Evolutionary conservation across 1,140 invertebrate genomes (phyloP).

Genomic region (Matsumurasca onukii): DNA sequence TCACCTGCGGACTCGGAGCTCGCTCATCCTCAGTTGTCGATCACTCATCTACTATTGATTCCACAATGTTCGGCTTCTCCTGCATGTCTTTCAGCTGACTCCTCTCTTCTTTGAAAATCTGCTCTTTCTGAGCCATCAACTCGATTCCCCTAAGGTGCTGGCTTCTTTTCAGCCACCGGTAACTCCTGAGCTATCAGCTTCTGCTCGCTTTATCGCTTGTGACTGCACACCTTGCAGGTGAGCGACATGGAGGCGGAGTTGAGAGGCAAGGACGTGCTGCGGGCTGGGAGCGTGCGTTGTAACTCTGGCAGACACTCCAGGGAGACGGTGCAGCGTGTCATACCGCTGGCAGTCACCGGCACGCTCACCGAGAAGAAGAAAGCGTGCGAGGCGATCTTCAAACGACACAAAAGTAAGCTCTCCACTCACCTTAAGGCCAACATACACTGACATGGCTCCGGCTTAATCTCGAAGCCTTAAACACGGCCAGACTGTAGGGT

Average conservation of each 20-base stretch:
- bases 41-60: no score
- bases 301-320: neutral
- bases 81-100: no score
- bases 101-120: no score
- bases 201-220: no score
- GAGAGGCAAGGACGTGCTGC: neutral
- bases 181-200: no score
- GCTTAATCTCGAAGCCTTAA: neutral
- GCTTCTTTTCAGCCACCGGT: no score
- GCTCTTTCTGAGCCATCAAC: no score
- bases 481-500: neutral
- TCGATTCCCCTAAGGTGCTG: no score
- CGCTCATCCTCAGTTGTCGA: no score
- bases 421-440: no score
- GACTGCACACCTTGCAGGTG: neutral
- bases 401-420: neutral
- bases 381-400: slow-evolving; percentile 9
- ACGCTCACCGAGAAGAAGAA: neutral
- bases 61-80: no score
- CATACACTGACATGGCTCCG: neutral
- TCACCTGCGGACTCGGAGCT: no score
- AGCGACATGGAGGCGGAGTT: neutral
- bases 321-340: neutral
- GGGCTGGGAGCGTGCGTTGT: neutral
- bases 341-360: slow-evolving; percentile 7